These are phyloP conservation scores for Abrostola triplasia DNA, from an alignment of 2,888 invertebrate species.

Conservation along the genomic window DNA sequence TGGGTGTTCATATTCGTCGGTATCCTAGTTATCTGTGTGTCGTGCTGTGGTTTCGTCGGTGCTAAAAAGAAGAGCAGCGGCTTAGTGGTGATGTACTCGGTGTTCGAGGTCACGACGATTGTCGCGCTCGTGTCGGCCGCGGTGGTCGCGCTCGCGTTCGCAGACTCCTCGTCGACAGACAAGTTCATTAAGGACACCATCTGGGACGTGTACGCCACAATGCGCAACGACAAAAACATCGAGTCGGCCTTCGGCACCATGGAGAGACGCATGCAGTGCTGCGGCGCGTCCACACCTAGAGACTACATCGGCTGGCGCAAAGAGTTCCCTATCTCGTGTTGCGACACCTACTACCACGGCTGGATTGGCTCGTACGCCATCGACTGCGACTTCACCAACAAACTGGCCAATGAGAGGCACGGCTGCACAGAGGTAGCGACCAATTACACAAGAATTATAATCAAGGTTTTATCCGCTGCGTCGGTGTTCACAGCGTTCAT, in stretches of 20 bases:
- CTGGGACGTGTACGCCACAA: slow-evolving; percentile 79
- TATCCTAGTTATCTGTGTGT: slow-evolving; percentile 71
- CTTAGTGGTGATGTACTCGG: slow-evolving; percentile 68
- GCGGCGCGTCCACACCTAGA: slow-evolving; percentile 78
- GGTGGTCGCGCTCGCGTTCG: slow-evolving; percentile 74
- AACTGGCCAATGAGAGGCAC: slow-evolving; percentile 80
- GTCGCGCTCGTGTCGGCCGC: slow-evolving; percentile 67
- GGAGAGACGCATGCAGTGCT: slow-evolving; percentile 80
- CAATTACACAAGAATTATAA: slow-evolving; percentile 75
- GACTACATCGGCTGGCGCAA: slow-evolving; percentile 80
- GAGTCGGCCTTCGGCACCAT: slow-evolving; percentile 70
- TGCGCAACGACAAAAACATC: slow-evolving; percentile 68
- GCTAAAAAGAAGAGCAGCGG: slow-evolving; percentile 70
- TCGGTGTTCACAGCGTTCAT: slow-evolving; percentile 74
- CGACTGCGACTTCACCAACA: slow-evolving; percentile 80
- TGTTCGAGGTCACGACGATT: slow-evolving; percentile 66
- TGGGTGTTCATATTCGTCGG: slow-evolving; percentile 80
- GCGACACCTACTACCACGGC: slow-evolving; percentile 79
- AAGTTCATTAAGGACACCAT: slow-evolving; percentile 79
- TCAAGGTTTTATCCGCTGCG: slow-evolving; percentile 71
- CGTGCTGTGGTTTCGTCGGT: slow-evolving; percentile 76
- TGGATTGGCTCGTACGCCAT: slow-evolving; percentile 74
- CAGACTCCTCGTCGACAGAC: slow-evolving; percentile 73
- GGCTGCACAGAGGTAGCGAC: slow-evolving; percentile 78
- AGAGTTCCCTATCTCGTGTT: slow-evolving; percentile 81